Evolutionary conservation across 2,888 invertebrate species (phyloP).

Genomic region (Uloborus plumipes): DNA sequence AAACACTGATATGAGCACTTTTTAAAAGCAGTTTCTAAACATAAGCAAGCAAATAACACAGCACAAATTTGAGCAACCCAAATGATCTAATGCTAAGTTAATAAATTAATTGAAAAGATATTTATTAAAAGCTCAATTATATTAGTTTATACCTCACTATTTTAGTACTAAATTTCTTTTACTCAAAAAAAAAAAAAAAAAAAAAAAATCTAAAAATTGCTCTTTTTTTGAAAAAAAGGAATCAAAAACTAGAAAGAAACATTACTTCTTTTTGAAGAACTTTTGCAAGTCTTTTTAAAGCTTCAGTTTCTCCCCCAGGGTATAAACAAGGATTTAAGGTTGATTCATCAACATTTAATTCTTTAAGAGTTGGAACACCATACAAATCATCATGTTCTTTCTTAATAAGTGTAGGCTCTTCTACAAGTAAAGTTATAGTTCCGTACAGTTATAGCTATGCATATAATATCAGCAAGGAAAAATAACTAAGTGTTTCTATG

Average conservation of each 20-base stretch:
- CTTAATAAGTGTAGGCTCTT: slow-evolving; percentile 79
- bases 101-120: too few relatives aligned
- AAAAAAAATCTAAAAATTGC: not conserved
- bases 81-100: too few relatives aligned
- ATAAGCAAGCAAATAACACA: too few relatives aligned
- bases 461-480: too few relatives aligned
- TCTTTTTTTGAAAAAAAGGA: not conserved
- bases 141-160: too few relatives aligned
- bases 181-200: not conserved
- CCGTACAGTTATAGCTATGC: too few relatives aligned
- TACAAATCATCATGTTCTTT: slow-evolving; percentile 86
- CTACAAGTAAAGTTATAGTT: slow-evolving; percentile 73
- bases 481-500: too few relatives aligned
- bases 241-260: not conserved
- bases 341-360: slow-evolving; percentile 85
- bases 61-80: too few relatives aligned
- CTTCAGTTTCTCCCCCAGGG: slow-evolving; percentile 84
- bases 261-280: slow-evolving; percentile 71
- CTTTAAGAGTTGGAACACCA: slow-evolving; percentile 88
- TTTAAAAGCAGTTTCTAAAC: too few relatives aligned
- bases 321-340: slow-evolving; percentile 81
- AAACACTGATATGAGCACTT: too few relatives aligned
- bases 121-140: too few relatives aligned
- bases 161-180: not conserved
- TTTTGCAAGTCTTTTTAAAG: slow-evolving; percentile 78